Conservation (phyloP, 64 coral and sea anemone species). For the Pachyseris speciosa region DNA sequence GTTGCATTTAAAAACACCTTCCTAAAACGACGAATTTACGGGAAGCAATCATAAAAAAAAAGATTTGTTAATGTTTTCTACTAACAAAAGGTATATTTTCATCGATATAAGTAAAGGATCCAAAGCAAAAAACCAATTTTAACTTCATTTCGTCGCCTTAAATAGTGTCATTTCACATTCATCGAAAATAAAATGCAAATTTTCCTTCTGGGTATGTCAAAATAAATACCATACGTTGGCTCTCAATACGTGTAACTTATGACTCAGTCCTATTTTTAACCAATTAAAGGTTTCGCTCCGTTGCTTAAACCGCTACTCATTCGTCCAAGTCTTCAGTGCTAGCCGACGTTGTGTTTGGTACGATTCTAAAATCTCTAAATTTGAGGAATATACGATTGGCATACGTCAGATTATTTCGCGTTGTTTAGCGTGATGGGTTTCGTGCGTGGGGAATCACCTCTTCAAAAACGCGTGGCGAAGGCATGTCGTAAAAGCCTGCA, state of each 20-base stretch:
- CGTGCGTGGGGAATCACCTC: slow-evolving; percentile 14
- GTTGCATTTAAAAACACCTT: not conserved
- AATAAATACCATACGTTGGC: not conserved
- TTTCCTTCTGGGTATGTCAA: not conserved
- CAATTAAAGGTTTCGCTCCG: not conserved
- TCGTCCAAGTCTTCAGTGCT: not conserved
- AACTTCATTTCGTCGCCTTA: too few relatives aligned
- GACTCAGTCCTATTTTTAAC: slow-evolving; percentile 53
- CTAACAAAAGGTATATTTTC: not conserved
- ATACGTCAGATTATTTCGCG: not conserved
- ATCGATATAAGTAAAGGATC: not conserved
- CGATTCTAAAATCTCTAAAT: not conserved
- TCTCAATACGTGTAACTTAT: slow-evolving; percentile 24
- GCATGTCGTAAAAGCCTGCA: slow-evolving; percentile 29
- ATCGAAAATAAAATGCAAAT: not conserved
- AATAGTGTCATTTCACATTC: not conserved
- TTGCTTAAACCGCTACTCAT: not conserved
- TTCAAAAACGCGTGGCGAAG: slow-evolving; percentile 19
- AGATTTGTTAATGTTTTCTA: too few relatives aligned
- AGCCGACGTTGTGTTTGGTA: not conserved
- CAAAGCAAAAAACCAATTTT: not conserved
- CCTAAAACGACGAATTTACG: not conserved
- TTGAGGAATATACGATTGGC: not conserved
- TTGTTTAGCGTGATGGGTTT: slow-evolving; percentile 36
- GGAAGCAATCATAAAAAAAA: too few relatives aligned